These are phyloP conservation scores for Yponomeuta sedellus DNA, from an alignment of 2,888 invertebrate species.

Conservation along the genomic window DNA sequence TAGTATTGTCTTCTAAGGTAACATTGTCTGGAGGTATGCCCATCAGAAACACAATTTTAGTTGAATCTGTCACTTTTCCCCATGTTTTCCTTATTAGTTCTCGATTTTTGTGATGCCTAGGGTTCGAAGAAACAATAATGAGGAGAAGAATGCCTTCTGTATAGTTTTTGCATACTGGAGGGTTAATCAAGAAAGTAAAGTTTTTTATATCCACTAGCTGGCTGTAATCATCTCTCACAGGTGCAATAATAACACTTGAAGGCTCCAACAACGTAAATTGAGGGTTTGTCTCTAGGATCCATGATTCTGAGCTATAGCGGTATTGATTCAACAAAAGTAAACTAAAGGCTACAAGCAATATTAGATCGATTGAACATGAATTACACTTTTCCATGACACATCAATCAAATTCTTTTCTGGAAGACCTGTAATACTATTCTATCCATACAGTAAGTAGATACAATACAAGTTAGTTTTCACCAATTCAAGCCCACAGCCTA, in stretches of 20 bases:
- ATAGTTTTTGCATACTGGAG: constrained; percentile 69
- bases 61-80: constrained; percentile 75
- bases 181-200: constrained; percentile 79
- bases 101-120: constrained; percentile 79
- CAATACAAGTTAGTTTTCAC: too few species aligned
- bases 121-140: constrained; percentile 82
- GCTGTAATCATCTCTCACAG: constrained; percentile 38
- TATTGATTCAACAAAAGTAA: constrained; percentile 3
- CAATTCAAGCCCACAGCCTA: too few species aligned
- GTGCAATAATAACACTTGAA: constrained; percentile 29
- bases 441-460: too few species aligned
- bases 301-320: not conserved
- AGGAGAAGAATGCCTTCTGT: constrained; percentile 70
- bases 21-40: constrained; percentile 66
- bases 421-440: too few species aligned
- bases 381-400: not conserved
- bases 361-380: not conserved
- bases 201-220: constrained; percentile 75
- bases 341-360: not conserved
- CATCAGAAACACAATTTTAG: constrained; percentile 81
- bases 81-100: constrained; percentile 83
- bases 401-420: too few species aligned
- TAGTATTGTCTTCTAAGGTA: constrained; percentile 27
- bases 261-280: constrained; percentile 43
- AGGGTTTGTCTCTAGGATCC: constrained; percentile 27